phyloP scores from a whole-genome alignment of 2,797 vertebrate genomes.

The Sciurus carolinensis region DNA sequence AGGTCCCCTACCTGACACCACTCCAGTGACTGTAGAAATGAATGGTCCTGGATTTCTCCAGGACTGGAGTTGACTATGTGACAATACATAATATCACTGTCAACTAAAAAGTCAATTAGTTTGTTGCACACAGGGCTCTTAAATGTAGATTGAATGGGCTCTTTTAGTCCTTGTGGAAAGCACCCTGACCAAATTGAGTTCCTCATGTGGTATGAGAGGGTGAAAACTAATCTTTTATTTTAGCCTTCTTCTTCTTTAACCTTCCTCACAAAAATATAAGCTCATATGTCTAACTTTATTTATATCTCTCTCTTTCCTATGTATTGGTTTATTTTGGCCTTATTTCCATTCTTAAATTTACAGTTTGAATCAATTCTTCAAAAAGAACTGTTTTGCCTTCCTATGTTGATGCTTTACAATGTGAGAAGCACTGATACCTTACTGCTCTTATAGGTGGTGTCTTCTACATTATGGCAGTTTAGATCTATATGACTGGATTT shows the following conservation, averaged over 20 bases:
- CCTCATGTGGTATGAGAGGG: not conserved
- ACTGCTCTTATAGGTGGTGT: slow-evolving; percentile 83
- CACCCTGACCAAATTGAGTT: not conserved
- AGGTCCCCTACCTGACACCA: not conserved
- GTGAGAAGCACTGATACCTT: slow-evolving; percentile 82
- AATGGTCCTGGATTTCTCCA: not conserved
- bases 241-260: not conserved
- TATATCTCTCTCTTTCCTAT: not conserved
- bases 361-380: slow-evolving; percentile 79
- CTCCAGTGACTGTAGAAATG: not conserved
- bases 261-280: too few species aligned
- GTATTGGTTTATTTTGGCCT: not conserved
- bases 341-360: not conserved
- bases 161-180: not conserved
- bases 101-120: not conserved
- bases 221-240: not conserved
- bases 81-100: not conserved
- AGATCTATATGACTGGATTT: slow-evolving; percentile 82
- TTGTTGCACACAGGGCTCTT: not conserved
- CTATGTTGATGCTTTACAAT: slow-evolving; percentile 85
- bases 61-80: not conserved
- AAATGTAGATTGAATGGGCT: not conserved
- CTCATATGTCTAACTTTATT: too few species aligned
- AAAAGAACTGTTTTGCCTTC: slow-evolving; percentile 83
- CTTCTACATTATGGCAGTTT: slow-evolving; percentile 83